These are phyloP conservation scores for Plagodis dolabraria DNA, from an alignment of 2,888 invertebrate species.

Conservation along the genomic window DNA sequence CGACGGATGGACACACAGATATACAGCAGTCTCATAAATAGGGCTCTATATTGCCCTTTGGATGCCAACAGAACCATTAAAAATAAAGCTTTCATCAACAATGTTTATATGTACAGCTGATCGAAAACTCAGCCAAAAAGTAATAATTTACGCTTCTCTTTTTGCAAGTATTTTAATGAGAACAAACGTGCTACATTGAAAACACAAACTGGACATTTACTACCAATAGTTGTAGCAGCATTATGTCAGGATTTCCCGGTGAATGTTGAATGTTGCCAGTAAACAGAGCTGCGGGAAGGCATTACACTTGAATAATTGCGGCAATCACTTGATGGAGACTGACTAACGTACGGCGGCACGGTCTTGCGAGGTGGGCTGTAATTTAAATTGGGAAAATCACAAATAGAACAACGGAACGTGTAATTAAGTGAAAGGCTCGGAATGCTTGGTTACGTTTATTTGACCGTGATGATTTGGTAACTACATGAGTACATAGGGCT, in stretches of 20 bases:
- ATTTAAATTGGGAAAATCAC: conserved; percentile 22
- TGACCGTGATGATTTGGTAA: background rate
- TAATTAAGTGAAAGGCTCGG: background rate
- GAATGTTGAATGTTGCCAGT: conserved; percentile 45
- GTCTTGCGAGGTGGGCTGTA: conserved; percentile 32
- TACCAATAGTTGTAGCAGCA: conserved; percentile 22
- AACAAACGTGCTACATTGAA: background rate
- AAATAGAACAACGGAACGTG: conserved; percentile 2
- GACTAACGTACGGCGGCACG: conserved; percentile 51
- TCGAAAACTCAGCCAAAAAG: background rate
- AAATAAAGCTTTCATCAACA: too few species aligned
- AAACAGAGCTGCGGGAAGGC: conserved; percentile 52
- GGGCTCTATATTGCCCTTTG: too few species aligned
- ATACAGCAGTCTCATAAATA: too few species aligned
- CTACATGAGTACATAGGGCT: too few species aligned
- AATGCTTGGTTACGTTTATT: background rate
- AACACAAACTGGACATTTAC: conserved; percentile 6
- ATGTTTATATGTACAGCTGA: too few species aligned
- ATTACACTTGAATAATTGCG: conserved; percentile 64
- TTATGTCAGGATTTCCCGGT: conserved; percentile 35
- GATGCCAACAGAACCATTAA: too few species aligned
- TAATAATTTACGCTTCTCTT: too few species aligned
- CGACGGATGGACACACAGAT: too few species aligned
- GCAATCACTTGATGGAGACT: conserved; percentile 62
- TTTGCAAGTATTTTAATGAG: background rate